Percentiles rank a stretch among this genome's conserved stretches.
Evolutionary conservation across 2,888 invertebrate species (phyloP).

Genomic region (Volucella inanis): DNA sequence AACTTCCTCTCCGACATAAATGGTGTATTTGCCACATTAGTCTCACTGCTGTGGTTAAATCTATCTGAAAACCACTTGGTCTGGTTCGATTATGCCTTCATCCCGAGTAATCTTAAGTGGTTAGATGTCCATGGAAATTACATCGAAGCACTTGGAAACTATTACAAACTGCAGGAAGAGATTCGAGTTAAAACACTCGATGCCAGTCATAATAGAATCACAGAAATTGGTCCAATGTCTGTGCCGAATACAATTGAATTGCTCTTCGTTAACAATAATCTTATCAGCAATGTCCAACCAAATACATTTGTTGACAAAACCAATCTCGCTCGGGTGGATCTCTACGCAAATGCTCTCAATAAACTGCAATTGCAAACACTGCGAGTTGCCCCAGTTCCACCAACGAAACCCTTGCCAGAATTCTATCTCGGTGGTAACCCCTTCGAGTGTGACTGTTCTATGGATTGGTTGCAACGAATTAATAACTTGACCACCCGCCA

Average conservation of each 20-base stretch:
- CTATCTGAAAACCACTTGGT: slow-evolving; percentile 95
- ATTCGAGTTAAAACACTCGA: slow-evolving; percentile 94
- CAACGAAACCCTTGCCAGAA: slow-evolving; percentile 89
- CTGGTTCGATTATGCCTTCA: slow-evolving; percentile 96
- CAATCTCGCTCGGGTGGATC: slow-evolving; percentile 93
- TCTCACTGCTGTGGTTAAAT: slow-evolving; percentile 93
- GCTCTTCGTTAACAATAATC: slow-evolving; percentile 94
- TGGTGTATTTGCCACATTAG: slow-evolving; percentile 93
- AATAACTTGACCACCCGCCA: slow-evolving; percentile 93
- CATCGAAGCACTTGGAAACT: slow-evolving; percentile 93
- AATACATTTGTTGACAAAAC: slow-evolving; percentile 94
- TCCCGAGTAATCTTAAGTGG: slow-evolving; percentile 95
- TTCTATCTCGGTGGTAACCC: slow-evolving; percentile 97
- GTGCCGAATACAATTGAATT: slow-evolving; percentile 94
- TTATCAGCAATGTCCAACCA: slow-evolving; percentile 90
- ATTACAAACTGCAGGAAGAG: slow-evolving; percentile 92
- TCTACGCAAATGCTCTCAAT: slow-evolving; percentile 94
- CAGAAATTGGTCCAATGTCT: slow-evolving; percentile 90
- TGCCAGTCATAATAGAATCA: slow-evolving; percentile 94
- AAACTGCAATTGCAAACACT: slow-evolving; percentile 92
- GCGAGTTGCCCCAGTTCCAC: slow-evolving; percentile 87
- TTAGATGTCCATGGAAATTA: slow-evolving; percentile 95
- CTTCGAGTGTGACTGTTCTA: slow-evolving; percentile 96
- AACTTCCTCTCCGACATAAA: slow-evolving; percentile 95
- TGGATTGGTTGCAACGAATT: slow-evolving; percentile 96